Base-by-base conservation (phyloP, 2,888 invertebrate species). In the Andrena marginata region DNA sequence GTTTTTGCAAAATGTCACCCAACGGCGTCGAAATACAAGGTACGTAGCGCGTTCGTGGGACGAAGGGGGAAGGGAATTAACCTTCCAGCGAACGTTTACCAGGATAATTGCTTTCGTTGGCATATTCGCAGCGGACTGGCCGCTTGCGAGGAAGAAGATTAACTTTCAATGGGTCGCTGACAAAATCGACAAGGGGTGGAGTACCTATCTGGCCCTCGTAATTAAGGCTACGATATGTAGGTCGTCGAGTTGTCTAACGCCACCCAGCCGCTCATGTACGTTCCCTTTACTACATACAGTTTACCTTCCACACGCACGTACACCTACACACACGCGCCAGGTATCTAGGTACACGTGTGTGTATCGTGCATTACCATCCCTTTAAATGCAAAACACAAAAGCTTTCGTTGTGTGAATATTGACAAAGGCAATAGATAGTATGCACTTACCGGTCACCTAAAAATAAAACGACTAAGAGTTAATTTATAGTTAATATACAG, bases 191-290 rank as follows among this genome's bases (percentile, higher is more conserved):
- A 71, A 54, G 49, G 49, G 72, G 13, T 71, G 63, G 20, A 10
- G 54, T 33, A 54, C 49, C 75, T 77, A 74, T 80, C 62, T 63
- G 42, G 33, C 54, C 69, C 20, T 67, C 48, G 72, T 84, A 84
- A 84, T 84, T 85, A 80, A 80, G 77, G 74, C 75, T 75, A 73
- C 69, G 62, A 77, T 65, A 59, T 80, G 69, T 85, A 84, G 75
- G 80, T 84, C 84, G 71, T 80, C 80, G 62, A 77, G 68, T 67
- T 65, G 74, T 76, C 65, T 67, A 75, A 72, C 65, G 75, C 70
- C 54, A 71, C 35, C 33, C 59, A 79, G 33, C 29, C 56, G 60
- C 59, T 62, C 63, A 29, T 62, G 70, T 62, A 31, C 13, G n/a
- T 48, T 56, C 23, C 29, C 62, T 54, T 31, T 29, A 51, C 42